Evolutionary conservation across 1,140 invertebrate genomes (phyloP).

Genomic region (Orchestia grillus): DNA sequence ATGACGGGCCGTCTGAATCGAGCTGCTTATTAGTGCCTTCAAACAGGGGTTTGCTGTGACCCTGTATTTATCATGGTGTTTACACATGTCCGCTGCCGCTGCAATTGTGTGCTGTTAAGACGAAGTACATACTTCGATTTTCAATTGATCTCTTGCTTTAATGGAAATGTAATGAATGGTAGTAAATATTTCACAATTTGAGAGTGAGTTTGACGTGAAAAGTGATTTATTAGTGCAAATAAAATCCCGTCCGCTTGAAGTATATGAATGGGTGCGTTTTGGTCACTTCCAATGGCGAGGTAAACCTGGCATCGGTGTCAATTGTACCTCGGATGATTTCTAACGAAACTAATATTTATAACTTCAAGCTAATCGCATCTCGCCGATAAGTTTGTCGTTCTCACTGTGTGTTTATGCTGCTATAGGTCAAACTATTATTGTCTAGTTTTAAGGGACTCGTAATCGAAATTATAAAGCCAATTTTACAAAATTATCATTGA

Average conservation of each 20-base stretch:
- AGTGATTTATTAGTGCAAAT: neutral
- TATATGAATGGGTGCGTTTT: neutral
- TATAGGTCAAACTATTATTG: neutral
- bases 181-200: neutral
- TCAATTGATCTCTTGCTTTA: neutral
- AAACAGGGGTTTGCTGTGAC: neutral
- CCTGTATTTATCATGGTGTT: neutral
- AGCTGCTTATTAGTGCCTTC: neutral
- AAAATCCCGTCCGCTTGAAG: neutral
- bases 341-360: neutral
- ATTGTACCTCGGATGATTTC: neutral
- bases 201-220: neutral
- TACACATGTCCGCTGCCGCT: neutral
- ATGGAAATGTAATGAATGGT: neutral
- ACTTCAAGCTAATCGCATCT: too few relatives aligned
- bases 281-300: neutral
- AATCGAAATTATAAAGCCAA: neutral
- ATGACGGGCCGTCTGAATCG: neutral
- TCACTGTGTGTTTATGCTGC: neutral
- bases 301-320: neutral
- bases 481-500: neutral
- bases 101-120: neutral
- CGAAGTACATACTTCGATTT: neutral
- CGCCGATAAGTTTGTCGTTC: too few relatives aligned
- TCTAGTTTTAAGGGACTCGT: neutral